Percentiles rank a stretch among this genome's conserved stretches.
phyloP scores from a whole-genome alignment of 1,140 invertebrate species.

The Trigoniulus corallinus region DNA sequence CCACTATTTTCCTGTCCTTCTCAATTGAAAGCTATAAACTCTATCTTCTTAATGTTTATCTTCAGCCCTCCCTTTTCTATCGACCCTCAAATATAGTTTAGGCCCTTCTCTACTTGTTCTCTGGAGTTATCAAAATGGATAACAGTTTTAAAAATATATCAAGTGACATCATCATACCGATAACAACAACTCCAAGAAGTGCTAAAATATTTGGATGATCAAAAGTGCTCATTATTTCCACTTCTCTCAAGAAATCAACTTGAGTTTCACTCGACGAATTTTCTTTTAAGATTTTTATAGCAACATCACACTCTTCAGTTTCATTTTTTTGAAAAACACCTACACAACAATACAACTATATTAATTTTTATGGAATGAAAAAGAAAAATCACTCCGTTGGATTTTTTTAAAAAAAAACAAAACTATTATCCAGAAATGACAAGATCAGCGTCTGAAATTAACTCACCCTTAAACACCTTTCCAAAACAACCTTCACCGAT shows the following conservation, averaged over 20 bases:
- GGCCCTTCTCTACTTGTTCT: too few species aligned
- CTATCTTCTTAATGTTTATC: too few species aligned
- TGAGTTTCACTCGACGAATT: conserved; percentile 57
- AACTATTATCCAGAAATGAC: neutral
- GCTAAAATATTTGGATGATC: conserved; percentile 73
- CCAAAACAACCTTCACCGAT: conserved; percentile 83
- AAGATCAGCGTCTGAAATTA: neutral
- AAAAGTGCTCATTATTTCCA: conserved; percentile 78
- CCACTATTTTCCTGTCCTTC: too few species aligned
- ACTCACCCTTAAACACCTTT: conserved; percentile 71
- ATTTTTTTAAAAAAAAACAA: conserved; percentile 4
- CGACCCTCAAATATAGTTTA: too few species aligned
- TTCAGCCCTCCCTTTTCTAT: too few species aligned
- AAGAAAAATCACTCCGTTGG: too few species aligned
- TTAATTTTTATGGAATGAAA: too few species aligned
- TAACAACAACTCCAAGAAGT: conserved; percentile 56
- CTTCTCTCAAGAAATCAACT: conserved; percentile 71
- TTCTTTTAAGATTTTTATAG: conserved; percentile 72
- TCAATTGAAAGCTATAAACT: too few species aligned
- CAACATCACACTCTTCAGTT: conserved; percentile 37
- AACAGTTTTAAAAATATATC: neutral
- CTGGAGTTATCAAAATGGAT: neutral
- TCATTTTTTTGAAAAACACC: conserved; percentile 11
- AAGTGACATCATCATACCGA: conserved; percentile 30
- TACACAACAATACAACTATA: too few species aligned